Percentiles rank a stretch among this genome's conserved stretches.
Conservation (phyloP, 2,113 vertebrate genomes). For the Xenopus laevis region DNA sequence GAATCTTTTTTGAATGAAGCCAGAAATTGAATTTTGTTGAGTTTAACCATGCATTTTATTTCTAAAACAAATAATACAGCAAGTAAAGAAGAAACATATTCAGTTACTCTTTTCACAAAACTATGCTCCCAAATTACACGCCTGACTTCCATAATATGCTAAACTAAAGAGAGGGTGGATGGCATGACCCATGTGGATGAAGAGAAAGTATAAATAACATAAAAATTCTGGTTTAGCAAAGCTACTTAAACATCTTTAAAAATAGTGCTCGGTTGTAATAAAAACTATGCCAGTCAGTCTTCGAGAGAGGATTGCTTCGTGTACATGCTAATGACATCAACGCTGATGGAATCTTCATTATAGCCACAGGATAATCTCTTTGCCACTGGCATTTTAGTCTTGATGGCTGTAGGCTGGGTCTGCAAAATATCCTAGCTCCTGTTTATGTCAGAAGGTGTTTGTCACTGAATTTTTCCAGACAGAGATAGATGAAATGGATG, state of each 20-base stretch:
- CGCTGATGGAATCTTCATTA: background rate
- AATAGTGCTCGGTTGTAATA: slow-evolving; percentile 1
- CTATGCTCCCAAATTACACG: slow-evolving; percentile 4
- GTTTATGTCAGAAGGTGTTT: too few species aligned
- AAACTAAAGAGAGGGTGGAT: background rate
- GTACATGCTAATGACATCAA: background rate
- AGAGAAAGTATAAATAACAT: background rate
- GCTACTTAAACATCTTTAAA: slow-evolving; percentile 20
- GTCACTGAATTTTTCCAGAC: too few species aligned
- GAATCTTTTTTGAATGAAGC: too few species aligned
- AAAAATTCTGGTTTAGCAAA: background rate
- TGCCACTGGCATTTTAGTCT: background rate
- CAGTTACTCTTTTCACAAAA: background rate
- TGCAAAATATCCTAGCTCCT: background rate
- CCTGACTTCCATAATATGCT: background rate
- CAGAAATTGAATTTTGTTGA: too few species aligned
- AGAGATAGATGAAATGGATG: too few species aligned
- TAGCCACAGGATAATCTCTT: background rate
- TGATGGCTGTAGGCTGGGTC: background rate
- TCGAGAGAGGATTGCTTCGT: slow-evolving; percentile 5
- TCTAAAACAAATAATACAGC: too few species aligned
- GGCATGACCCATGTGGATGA: background rate
- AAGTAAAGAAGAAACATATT: background rate
- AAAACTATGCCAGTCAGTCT: background rate
- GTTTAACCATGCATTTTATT: too few species aligned